These are phyloP conservation scores for Ailurus styani DNA, from an alignment of 2,113 vertebrate genomes.

Conservation along the genomic window DNA sequence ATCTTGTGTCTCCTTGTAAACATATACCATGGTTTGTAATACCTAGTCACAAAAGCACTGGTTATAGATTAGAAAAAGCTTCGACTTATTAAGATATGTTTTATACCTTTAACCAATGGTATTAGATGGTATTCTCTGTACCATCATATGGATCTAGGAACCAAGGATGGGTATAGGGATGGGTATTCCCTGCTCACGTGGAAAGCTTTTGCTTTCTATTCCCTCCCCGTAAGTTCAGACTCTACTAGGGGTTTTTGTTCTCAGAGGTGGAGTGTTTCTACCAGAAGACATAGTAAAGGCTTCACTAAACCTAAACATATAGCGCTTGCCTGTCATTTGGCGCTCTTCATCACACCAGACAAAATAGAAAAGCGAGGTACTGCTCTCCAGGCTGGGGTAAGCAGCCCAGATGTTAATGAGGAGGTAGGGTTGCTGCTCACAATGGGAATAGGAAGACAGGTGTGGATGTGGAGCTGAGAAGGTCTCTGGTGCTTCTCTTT, in stretches of 20 bases:
- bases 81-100: background rate
- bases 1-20: background rate
- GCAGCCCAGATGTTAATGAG: background rate
- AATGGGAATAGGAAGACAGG: background rate
- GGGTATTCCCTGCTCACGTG: background rate
- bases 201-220: background rate
- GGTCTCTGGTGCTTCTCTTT: background rate
- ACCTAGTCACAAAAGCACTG: background rate
- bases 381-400: background rate
- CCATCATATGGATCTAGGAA: background rate
- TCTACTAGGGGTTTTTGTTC: background rate
- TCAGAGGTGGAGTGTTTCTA: background rate
- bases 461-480: background rate
- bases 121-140: background rate
- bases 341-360: background rate
- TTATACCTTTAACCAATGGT: background rate
- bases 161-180: background rate
- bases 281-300: background rate
- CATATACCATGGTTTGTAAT: background rate
- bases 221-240: background rate
- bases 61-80: background rate
- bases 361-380: background rate
- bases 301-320: background rate
- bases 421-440: background rate
- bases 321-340: background rate